These are phyloP conservation scores for Etia nguti DNA, from an alignment of 2,113 vertebrate genomes.

Conservation along the genomic window DNA sequence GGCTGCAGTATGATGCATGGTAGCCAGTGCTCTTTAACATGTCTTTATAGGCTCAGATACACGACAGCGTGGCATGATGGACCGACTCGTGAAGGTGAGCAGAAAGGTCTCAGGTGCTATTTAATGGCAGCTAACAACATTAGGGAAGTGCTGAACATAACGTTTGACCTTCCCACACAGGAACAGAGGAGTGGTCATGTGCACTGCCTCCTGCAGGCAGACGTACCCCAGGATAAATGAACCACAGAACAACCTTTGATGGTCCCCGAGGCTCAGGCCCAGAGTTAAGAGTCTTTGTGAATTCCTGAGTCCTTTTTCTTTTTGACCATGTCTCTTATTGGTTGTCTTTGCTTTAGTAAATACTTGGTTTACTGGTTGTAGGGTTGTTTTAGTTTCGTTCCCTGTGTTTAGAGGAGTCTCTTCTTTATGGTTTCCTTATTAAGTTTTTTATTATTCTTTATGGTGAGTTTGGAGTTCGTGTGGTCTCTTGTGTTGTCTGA, in stretches of 20 bases:
- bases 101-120: background rate
- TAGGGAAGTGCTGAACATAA: background rate
- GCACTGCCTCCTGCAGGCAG: background rate
- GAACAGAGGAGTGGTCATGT: background rate
- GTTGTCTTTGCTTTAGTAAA: background rate
- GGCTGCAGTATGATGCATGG: background rate
- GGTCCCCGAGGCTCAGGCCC: background rate
- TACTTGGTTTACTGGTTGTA: background rate
- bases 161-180: background rate
- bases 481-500: background rate
- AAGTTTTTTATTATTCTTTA: background rate
- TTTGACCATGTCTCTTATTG: background rate
- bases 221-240: background rate
- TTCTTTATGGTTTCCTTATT: background rate
- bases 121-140: background rate
- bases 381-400: background rate
- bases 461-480: background rate
- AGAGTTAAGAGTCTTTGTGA: background rate
- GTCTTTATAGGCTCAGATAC: background rate
- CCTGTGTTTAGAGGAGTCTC: background rate
- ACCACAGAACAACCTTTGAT: background rate
- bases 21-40: background rate
- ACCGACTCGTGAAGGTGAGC: background rate
- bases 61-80: background rate
- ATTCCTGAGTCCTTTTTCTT: background rate